Evolutionary conservation across 2,888 invertebrate species (phyloP).

Genomic region (Gnatocerus cornutus): DNA sequence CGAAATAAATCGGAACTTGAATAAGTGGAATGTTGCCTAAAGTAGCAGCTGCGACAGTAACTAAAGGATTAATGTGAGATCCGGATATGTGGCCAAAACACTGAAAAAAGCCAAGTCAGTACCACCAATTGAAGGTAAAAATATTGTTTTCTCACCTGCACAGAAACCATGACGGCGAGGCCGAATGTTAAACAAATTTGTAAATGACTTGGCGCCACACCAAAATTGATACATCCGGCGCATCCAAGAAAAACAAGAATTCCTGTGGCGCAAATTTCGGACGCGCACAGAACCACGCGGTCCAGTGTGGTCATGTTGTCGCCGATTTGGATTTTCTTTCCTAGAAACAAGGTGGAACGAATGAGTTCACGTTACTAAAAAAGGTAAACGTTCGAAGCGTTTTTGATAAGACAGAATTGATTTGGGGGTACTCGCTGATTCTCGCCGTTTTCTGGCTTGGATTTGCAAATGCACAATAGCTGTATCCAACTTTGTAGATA

Average conservation of each 20-base stretch:
- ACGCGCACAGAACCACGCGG: slow-evolving; percentile 67
- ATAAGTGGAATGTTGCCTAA: slow-evolving; percentile 74
- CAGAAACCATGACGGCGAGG: slow-evolving; percentile 79
- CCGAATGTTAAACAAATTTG: slow-evolving; percentile 79
- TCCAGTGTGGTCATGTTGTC: slow-evolving; percentile 65
- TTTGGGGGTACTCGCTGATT: too few relatives aligned
- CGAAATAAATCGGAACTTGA: slow-evolving; percentile 76
- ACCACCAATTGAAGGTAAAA: too few relatives aligned
- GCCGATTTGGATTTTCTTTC: slow-evolving; percentile 61
- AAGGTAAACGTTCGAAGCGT: too few relatives aligned
- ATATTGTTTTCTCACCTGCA: slow-evolving; percentile 79
- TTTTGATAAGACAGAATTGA: too few relatives aligned
- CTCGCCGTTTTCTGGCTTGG: too few relatives aligned
- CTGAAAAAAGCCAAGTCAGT: slow-evolving; percentile 67
- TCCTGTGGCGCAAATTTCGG: slow-evolving; percentile 81
- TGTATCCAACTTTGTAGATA: too few relatives aligned
- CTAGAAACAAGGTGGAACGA: slow-evolving; percentile 48
- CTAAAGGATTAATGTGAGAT: slow-evolving; percentile 85
- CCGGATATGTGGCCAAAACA: slow-evolving; percentile 85
- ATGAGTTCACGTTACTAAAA: too few relatives aligned
- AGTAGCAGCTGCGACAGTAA: slow-evolving; percentile 81
- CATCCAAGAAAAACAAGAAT: slow-evolving; percentile 83
- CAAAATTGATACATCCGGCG: slow-evolving; percentile 76
- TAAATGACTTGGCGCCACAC: slow-evolving; percentile 65
- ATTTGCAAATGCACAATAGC: too few relatives aligned